phyloP scores from a whole-genome alignment of 1,140 invertebrate genomes.

The Papilio machaon region DNA sequence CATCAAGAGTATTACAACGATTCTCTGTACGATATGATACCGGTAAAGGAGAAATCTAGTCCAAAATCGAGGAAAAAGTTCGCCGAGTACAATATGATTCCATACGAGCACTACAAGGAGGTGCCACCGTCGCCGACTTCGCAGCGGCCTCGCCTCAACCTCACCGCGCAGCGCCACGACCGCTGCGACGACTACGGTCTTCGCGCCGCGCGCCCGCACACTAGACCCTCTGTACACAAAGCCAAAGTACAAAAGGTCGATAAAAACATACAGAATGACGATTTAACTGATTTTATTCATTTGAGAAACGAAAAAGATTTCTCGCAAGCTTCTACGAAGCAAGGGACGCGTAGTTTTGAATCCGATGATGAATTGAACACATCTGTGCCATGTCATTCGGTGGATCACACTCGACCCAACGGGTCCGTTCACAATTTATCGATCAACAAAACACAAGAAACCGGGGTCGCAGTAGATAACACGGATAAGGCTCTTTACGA shows the following conservation, averaged over 20 bases:
- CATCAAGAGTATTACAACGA: slow-evolving; percentile 63
- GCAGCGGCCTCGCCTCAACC: slow-evolving; percentile 64
- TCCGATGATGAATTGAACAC: slow-evolving; percentile 40
- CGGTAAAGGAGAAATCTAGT: slow-evolving; percentile 74
- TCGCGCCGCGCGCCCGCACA: slow-evolving; percentile 35
- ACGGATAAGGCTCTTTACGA: slow-evolving; percentile 70
- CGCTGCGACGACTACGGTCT: slow-evolving; percentile 55
- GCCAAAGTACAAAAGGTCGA: slow-evolving; percentile 34
- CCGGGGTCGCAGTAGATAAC: slow-evolving; percentile 56
- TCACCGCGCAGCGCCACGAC: slow-evolving; percentile 62
- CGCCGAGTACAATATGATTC: slow-evolving; percentile 52
- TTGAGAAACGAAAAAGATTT: slow-evolving; percentile 1
- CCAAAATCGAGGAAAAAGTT: slow-evolving; percentile 69
- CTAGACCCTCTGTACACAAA: slow-evolving; percentile 25
- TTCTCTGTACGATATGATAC: slow-evolving; percentile 68
- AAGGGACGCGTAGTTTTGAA: background rate
- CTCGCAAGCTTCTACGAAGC: background rate
- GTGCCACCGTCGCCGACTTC: slow-evolving; percentile 75
- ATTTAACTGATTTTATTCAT: background rate
- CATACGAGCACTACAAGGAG: slow-evolving; percentile 60
- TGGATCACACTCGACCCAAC: slow-evolving; percentile 46
- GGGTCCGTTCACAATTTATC: slow-evolving; percentile 50
- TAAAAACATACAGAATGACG: slow-evolving; percentile 34
- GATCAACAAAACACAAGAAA: slow-evolving; percentile 60
- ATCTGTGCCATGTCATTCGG: slow-evolving; percentile 44